Base-by-base conservation (phyloP, 2,113 vertebrate species). In the Pluvianellus socialis region DNA sequence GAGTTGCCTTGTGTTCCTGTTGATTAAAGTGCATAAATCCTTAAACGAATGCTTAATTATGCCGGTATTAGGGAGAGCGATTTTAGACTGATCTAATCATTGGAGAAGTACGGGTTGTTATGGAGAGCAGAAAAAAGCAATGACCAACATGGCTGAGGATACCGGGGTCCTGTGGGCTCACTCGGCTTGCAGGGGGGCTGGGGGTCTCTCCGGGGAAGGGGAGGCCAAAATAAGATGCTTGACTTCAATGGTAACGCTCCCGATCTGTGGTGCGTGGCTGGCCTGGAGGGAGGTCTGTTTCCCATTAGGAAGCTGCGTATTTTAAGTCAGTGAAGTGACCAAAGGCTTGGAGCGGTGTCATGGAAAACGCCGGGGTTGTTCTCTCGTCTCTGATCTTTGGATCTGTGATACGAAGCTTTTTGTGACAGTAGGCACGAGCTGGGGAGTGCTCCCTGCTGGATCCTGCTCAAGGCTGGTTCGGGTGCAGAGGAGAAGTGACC, bases 121-220 rank as follows among this genome's bases (percentile, higher is more conserved):
- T 1, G 10, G 67, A 35, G 40, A 85, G 27, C 42, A 56, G 47
- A 32, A 45, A 16, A 49, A 62, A 42, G 32, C 42, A 13, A 1
- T 7, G 27, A 26, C 65, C 6, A 3, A 3, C 13, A 20, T 16
- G 20, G n/a, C 21, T 47, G 61, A 35, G 53, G 67, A 26, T 47
- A 38, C 16, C 2, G 2, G 21, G 15, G 32, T 65, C 26, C 32
- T 59, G 20, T 0, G 1, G 30, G 33, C 44, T 71, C 1, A 1
- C 52, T 27, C 1, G 2, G 49, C 50, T 63, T 33, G 58, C 79
- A 6, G 72, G 26, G 33, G 32, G 61, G 11, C 12, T 33, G 40
- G n/a, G 13, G 7, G 12, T 42, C 40, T 33, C 44, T 49, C 27
- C 22, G 22, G 47, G 30, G 30, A 35, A 30, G 22, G 30, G 15